A percentile compares a stretch with the other conserved stretches of the same genome.
Evolutionary conservation across 2,797 vertebrate genomes (phyloP).

Genomic region (Astyanax mexicanus): DNA sequence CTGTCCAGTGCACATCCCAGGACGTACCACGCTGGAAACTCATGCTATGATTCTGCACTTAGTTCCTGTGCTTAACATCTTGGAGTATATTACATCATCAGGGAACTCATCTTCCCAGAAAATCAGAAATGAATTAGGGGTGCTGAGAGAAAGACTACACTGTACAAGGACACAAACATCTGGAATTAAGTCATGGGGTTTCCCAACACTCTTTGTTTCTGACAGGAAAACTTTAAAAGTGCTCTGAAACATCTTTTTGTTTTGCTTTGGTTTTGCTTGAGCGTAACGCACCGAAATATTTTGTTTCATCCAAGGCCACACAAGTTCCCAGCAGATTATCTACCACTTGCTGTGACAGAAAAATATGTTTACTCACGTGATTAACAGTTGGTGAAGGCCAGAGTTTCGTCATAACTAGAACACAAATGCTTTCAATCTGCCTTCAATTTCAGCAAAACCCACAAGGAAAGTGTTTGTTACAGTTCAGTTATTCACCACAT

Average conservation of each 20-base stretch:
- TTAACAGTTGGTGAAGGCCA: neutral
- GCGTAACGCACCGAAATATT: neutral
- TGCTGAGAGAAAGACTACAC: neutral
- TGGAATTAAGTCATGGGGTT: conserved; percentile 2
- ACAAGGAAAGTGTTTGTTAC: too few species aligned
- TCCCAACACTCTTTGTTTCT: neutral
- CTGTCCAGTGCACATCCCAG: neutral
- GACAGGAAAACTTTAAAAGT: neutral
- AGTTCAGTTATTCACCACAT: too few species aligned
- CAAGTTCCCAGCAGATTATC: neutral
- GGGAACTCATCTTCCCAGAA: conserved; percentile 16
- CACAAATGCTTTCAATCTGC: too few species aligned
- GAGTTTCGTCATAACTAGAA: neutral
- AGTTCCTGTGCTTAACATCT: conserved; percentile 13
- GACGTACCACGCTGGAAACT: conserved; percentile 10
- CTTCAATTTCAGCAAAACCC: too few species aligned
- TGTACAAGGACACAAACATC: conserved; percentile 26
- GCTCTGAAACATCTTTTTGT: neutral
- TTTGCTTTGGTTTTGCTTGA: neutral
- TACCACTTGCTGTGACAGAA: neutral
- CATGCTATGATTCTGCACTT: conserved; percentile 3
- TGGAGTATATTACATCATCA: conserved; percentile 26
- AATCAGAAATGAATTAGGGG: neutral
- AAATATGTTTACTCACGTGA: neutral
- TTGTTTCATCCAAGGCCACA: neutral